Conservation (phyloP, 2,113 vertebrate genomes). For the Rissa tridactyla region DNA sequence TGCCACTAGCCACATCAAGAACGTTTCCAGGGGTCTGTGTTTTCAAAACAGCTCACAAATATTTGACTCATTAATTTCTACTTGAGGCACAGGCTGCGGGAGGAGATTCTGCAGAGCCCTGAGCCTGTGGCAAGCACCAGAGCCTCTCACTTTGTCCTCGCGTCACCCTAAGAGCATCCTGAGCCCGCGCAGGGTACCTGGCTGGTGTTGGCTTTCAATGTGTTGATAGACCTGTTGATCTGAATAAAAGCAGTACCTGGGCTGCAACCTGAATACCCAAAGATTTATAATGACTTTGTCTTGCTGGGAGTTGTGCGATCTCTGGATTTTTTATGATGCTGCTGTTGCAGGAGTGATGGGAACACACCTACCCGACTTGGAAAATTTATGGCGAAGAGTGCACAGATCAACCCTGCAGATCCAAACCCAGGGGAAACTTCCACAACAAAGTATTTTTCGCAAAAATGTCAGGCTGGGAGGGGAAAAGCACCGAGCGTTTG, state of each 20-base stretch:
- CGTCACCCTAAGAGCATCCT: not conserved
- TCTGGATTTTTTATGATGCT: too few species aligned
- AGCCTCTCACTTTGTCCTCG: not conserved
- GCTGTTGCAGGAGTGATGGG: not conserved
- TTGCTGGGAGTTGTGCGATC: rapidly evolving
- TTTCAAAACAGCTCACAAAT: not conserved
- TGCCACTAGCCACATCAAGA: not conserved
- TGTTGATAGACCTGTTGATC: too few species aligned
- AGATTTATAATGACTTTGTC: not conserved
- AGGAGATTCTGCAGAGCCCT: not conserved
- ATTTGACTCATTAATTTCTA: not conserved
- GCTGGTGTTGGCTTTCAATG: not conserved
- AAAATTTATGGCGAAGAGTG: rapidly evolving
- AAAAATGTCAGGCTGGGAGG: too few species aligned
- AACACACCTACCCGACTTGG: rapidly evolving
- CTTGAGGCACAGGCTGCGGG: rapidly evolving
- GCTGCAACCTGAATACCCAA: not conserved
- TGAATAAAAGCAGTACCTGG: not conserved
- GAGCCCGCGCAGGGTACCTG: not conserved
- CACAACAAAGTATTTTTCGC: not conserved
- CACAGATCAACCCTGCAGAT: not conserved
- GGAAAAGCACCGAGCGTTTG: rapidly evolving
- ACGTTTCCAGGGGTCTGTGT: not conserved
- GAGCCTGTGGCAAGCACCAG: not conserved
- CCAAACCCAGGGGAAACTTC: not conserved